A percentile compares a stretch with the other conserved stretches of the same genome.
phyloP scores from a whole-genome alignment of 2,797 vertebrate genomes.

The Tapirus indicus region DNA sequence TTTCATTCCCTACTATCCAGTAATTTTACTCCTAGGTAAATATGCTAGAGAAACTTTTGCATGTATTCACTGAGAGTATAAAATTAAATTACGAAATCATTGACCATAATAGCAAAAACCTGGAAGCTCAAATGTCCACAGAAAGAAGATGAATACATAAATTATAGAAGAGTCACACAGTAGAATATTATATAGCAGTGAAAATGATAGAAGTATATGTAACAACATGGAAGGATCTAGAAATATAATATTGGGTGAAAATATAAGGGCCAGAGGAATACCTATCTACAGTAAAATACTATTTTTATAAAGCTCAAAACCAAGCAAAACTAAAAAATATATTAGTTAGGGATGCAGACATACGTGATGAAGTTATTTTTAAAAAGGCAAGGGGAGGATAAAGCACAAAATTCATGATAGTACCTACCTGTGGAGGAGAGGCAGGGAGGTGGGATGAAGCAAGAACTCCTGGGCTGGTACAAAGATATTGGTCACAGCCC shows the following conservation, averaged over 20 bases:
- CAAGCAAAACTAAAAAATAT: neutral
- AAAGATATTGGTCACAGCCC: neutral
- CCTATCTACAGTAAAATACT: neutral
- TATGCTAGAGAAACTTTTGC: neutral
- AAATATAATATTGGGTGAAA: neutral
- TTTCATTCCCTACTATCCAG: neutral
- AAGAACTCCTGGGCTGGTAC: neutral
- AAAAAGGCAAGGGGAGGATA: neutral
- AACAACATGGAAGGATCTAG: neutral
- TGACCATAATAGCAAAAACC: slow-evolving; percentile 24
- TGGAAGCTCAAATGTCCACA: neutral
- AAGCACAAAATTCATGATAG: neutral
- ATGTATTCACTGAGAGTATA: neutral
- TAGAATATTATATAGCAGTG: neutral
- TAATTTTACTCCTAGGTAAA: neutral
- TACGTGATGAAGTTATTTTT: neutral
- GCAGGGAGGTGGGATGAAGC: neutral
- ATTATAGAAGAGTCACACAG: neutral
- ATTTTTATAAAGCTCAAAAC: slow-evolving; percentile 25
- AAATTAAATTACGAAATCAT: slow-evolving; percentile 28
- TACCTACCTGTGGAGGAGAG: neutral
- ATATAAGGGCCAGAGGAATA: neutral
- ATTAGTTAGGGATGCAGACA: neutral
- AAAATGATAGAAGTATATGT: neutral
- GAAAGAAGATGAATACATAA: neutral